A percentile compares a stretch with the other conserved stretches of the same genome.
Conservation (phyloP, 1,140 invertebrate genomes). For the Pseudomyrmex gracilis region DNA sequence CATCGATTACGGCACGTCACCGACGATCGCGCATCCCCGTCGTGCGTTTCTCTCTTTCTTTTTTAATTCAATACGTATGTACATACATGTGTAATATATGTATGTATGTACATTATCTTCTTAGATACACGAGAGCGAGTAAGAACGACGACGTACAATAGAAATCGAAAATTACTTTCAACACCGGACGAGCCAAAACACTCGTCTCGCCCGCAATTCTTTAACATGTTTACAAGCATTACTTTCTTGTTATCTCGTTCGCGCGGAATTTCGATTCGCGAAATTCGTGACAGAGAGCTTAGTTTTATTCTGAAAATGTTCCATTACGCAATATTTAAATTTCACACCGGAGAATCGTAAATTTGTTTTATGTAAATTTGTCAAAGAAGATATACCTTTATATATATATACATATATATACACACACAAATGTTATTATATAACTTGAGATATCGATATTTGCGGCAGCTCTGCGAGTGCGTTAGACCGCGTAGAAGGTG, state of each 20-base stretch:
- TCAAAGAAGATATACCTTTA: background rate
- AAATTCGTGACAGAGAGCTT: slow-evolving; percentile 28
- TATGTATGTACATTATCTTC: slow-evolving; percentile 36
- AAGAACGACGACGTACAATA: slow-evolving; percentile 34
- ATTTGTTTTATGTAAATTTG: slow-evolving; percentile 3
- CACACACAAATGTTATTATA: slow-evolving; percentile 9
- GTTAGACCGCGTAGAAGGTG: slow-evolving; percentile 6
- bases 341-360: slow-evolving; percentile 16
- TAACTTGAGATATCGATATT: background rate
- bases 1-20: background rate
- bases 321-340: background rate
- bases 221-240: background rate
- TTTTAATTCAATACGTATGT: too few species aligned
- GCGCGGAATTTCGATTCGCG: slow-evolving; percentile 25
- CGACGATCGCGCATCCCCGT: background rate
- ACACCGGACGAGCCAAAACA: slow-evolving; percentile 7
- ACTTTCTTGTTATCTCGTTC: slow-evolving; percentile 43
- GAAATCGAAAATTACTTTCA: slow-evolving; percentile 43
- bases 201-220: slow-evolving; percentile 12
- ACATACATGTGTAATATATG: slow-evolving; percentile 11
- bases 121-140: slow-evolving; percentile 35
- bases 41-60: too few species aligned
- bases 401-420: background rate
- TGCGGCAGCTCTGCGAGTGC: slow-evolving; percentile 32
- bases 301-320: background rate